Base-by-base conservation (phyloP, 53 echinoderm and acorn worm genomes). In the Paelopatides confundens region DNA sequence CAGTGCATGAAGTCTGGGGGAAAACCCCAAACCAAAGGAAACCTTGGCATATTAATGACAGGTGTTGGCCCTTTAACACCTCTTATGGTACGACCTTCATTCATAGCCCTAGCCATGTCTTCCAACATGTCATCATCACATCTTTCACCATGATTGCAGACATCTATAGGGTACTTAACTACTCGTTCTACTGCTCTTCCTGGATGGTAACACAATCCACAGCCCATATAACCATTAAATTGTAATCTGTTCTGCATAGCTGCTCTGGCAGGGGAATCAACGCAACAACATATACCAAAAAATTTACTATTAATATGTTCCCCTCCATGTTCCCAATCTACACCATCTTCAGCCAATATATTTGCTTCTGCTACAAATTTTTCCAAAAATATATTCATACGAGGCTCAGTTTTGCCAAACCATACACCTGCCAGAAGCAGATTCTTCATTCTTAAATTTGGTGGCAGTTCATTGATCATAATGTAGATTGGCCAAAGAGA, bases 21-120 rank as follows among this genome's bases (percentile, higher is more conserved):
- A 37, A 92, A 92, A 76, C 92, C 86, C 89, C 89, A 85, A 21
- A 86, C 79, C 52, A 89, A 37, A 17, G 81, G 47, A 76, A 93
- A 93, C 18, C 70, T 12, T 11, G 90, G 90, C 10, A 93, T 6
- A 43, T 85, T 90, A 0, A 90, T 77, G 69, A 89, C 47, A 35
- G 93, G 86, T 36, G 65, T 89, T 67, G 86, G 89, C 3, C 90
- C 93, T 82, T 93, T 93, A 0, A 93, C 87, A 29, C 93, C 90
- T 37, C 77, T 28, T 5, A 93, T 52, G 29, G 21, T 58, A 13
- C 51, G 65, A 23, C 47, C 77, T 65, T 93, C 90, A 26, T 82
- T 71, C 4, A 87, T 1, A 43, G 93, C 86, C 32, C 7, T 52
- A 17, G 30, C 2, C 93, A 90, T 90, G 31, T 93, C 93, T 15